Conservation (phyloP, 1,140 invertebrate species). For the Vollenhovia emeryi region DNA sequence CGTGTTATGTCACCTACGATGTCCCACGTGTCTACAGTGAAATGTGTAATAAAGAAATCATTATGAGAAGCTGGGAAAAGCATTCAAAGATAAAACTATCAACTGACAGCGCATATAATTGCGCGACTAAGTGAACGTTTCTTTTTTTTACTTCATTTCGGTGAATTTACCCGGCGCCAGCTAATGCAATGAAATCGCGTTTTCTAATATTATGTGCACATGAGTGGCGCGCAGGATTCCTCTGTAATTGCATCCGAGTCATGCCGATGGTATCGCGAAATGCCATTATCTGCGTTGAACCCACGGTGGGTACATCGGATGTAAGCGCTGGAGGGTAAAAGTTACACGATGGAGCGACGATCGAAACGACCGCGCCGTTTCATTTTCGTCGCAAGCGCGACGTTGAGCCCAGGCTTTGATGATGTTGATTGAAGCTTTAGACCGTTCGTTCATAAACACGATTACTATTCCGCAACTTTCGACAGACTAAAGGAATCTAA, state of each 20-base stretch:
- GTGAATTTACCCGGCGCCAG: neutral
- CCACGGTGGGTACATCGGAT: neutral
- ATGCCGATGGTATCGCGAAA: conserved; percentile 73
- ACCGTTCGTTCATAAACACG: conserved; percentile 34
- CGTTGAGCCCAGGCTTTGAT: conserved; percentile 76
- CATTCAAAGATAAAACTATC: neutral
- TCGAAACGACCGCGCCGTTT: neutral
- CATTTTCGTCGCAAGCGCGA: conserved; percentile 74
- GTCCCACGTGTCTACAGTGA: neutral
- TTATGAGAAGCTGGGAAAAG: neutral
- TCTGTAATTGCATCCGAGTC: conserved; percentile 79
- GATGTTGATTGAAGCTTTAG: conserved; percentile 82
- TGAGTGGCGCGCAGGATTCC: conserved; percentile 35
- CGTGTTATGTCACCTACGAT: neutral
- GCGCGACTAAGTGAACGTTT: neutral
- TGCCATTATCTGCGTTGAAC: conserved; percentile 74
- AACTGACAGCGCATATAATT: neutral
- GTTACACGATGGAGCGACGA: conserved; percentile 32
- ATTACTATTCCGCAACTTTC: neutral
- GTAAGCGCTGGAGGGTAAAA: conserved; percentile 47
- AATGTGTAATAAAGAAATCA: neutral
- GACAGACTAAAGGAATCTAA: neutral
- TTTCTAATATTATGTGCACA: conserved; percentile 38
- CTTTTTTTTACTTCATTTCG: neutral
- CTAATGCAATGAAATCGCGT: conserved; percentile 32